Base-by-base conservation (phyloP, 1,140 invertebrate species). In the Drosophila pruinosa region DNA sequence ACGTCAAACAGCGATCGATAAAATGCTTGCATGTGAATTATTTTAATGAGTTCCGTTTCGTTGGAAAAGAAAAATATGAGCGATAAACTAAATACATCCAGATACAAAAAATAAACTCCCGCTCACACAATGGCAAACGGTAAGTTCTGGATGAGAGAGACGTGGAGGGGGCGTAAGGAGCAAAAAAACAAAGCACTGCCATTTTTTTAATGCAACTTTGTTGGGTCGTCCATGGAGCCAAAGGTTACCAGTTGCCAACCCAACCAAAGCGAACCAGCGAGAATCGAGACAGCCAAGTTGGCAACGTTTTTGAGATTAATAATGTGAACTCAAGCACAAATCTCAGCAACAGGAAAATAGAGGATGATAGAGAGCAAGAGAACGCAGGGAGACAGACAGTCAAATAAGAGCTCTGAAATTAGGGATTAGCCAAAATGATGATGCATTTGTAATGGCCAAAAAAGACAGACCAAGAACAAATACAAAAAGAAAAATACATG, bases 21-120 rank as follows among this genome's bases (percentile, higher is more conserved):
- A 88, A 86, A 69, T 78, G 81, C 81, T 86, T 86, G 81, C 81
- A 86, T 86, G 81, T 86, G 81, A 86, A 86, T 86, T 86, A 86
- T 86, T 86, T 86, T 86, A 86, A 86, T 86, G 81, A 86, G 81
- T 88, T 86, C 81, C 81, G 81, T 86, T 86, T 86, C 74, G 81
- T 31, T 86, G 81, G 74, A 86, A 86, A 65, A 76, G 81, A 76
- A 80, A 85, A 85, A 86, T 85, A 85, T 80, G 80, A 86, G 71
- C 80, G 80, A 85, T 85, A 85, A 85, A 85, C 80, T 85, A 85
- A 85, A 85, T 85, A 85, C 76, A 86, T 78, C 62, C 75, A 62
- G 62, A 77, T 88, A 81, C 59, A 56, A 63, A 63, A 63, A 68
- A 54, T 62, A 41, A 47, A 59, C 54, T 36, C 52, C n/a, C 36